Evolutionary conservation across 2,113 vertebrate genomes (phyloP).

Genomic region (Syngnathus floridae): DNA sequence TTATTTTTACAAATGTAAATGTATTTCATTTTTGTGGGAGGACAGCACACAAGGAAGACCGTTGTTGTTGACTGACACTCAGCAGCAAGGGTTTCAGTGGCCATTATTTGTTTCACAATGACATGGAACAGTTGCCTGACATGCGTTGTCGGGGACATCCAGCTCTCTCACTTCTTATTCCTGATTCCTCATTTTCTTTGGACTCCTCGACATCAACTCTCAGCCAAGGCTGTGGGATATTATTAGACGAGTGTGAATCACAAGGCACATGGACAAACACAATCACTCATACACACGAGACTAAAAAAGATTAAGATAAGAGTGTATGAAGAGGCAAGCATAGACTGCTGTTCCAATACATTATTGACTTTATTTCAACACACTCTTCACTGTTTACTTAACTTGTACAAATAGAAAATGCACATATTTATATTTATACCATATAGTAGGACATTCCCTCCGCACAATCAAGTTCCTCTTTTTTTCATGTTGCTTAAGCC

Average conservation of each 20-base stretch:
- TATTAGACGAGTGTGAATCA: constrained; percentile 58
- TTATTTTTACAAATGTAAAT: background rate
- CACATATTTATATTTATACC: constrained; percentile 6
- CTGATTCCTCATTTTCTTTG: constrained; percentile 76
- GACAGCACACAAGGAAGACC: constrained; percentile 40
- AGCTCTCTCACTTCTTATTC: constrained; percentile 79
- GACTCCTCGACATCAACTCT: constrained; percentile 47
- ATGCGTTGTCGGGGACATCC: constrained; percentile 57
- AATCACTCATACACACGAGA: background rate
- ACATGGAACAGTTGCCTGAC: constrained; percentile 56
- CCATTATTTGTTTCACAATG: constrained; percentile 73
- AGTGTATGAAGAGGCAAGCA: background rate
- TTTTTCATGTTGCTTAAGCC: constrained; percentile 72
- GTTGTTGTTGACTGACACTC: constrained; percentile 57
- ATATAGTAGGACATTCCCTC: constrained; percentile 49
- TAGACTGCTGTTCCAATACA: background rate
- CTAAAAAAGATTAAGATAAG: background rate
- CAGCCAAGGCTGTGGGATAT: constrained; percentile 49
- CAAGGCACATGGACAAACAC: constrained; percentile 33
- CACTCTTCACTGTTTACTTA: background rate
- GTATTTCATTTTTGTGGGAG: constrained; percentile 41
- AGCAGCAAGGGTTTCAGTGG: constrained; percentile 67
- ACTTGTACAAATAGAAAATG: background rate
- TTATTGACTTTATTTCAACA: background rate
- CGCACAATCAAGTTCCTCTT: constrained; percentile 69